phyloP scores from a whole-genome alignment of 2,113 vertebrate genomes.

The Eira barbara region DNA sequence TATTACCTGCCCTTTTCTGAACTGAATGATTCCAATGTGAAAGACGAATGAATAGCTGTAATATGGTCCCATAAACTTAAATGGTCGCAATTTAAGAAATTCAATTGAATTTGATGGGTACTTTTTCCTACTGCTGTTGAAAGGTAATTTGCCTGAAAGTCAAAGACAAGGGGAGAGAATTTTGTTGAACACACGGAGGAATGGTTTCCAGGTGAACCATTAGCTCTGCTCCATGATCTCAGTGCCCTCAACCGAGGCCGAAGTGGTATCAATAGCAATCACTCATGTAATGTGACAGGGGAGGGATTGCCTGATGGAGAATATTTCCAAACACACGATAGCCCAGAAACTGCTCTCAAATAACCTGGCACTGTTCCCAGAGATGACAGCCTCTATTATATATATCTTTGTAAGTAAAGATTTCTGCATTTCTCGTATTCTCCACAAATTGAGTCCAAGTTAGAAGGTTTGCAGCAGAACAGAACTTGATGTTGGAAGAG shows the following conservation, averaged over 20 bases:
- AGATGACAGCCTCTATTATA: neutral
- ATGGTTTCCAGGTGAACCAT: conserved; percentile 31
- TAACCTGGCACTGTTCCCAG: neutral
- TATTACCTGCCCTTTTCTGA: neutral
- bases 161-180: conserved; percentile 54
- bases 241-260: neutral
- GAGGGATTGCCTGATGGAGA: neutral
- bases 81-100: conserved; percentile 32
- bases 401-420: conserved; percentile 9
- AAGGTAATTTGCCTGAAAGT: conserved; percentile 57
- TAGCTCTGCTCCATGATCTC: conserved; percentile 22
- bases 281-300: neutral
- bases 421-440: neutral
- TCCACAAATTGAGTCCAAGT: neutral
- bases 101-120: conserved; percentile 24
- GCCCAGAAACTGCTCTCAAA: conserved; percentile 31
- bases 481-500: neutral
- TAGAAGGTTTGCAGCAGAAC: neutral
- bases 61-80: conserved; percentile 7
- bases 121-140: conserved; percentile 29
- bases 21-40: conserved; percentile 34
- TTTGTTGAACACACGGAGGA: conserved; percentile 55
- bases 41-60: conserved; percentile 27
- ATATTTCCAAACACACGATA: neutral
- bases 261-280: conserved; percentile 18